Percentiles rank a stretch among this genome's conserved stretches.
Evolutionary conservation across 2,113 vertebrate species (phyloP).

Genomic region (Halcyon senegalensis): DNA sequence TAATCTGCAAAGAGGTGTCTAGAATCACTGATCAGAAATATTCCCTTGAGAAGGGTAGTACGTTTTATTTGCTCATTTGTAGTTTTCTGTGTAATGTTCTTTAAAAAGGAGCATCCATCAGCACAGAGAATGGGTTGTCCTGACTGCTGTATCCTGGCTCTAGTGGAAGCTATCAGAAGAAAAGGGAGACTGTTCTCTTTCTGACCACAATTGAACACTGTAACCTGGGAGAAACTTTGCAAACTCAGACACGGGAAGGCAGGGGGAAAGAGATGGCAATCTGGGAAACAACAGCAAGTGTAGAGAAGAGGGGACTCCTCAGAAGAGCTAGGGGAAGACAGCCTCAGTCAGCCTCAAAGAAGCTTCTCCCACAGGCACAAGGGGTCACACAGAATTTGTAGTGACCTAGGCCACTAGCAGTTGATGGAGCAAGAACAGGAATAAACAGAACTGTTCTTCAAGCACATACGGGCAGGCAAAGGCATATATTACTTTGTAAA

Average conservation of each 20-base stretch:
- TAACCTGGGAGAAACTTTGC: not conserved
- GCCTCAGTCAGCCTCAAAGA: not conserved
- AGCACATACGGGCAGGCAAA: not conserved
- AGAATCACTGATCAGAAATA: not conserved
- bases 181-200: not conserved
- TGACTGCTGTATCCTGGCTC: not conserved
- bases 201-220: not conserved
- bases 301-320: not conserved
- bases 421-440: not conserved
- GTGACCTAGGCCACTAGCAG: not conserved
- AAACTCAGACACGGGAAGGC: not conserved
- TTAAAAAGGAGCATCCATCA: not conserved
- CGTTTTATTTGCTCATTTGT: not conserved
- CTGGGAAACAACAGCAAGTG: not conserved
- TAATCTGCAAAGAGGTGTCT: not conserved
- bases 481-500: not conserved
- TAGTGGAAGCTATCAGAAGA: not conserved
- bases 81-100: not conserved
- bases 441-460: not conserved
- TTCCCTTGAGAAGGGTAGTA: not conserved
- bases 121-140: not conserved
- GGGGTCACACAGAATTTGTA: not conserved
- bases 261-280: not conserved
- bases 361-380: not conserved
- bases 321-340: fast-evolving